These are phyloP conservation scores for Engraulis encrasicolus DNA, from an alignment of 2,113 vertebrate species.

Conservation along the genomic window DNA sequence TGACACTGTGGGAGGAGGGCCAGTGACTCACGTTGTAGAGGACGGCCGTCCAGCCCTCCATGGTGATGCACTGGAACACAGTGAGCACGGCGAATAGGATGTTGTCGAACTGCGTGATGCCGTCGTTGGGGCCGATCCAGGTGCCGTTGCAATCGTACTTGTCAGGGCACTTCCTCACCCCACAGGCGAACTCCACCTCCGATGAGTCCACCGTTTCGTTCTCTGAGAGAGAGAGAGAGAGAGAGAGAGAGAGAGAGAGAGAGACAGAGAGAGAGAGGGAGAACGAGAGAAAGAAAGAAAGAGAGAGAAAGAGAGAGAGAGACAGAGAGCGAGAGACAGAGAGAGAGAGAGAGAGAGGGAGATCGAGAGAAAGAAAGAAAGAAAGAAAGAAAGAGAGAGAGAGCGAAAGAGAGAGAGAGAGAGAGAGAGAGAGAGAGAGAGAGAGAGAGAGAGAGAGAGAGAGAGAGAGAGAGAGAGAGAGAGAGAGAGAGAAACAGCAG, in stretches of 20 bases:
- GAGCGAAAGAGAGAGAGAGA: no score
- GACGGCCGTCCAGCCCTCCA: conserved; percentile 99
- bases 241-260: background rate
- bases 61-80: conserved; percentile 98
- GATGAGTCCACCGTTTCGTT: conserved; percentile 87
- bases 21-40: conserved; percentile 84
- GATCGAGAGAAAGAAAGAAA: no score
- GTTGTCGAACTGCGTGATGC: no score
- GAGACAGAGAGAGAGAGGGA: no score
- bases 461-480: background rate
- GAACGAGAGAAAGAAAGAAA: no score
- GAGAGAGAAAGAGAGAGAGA: no score
- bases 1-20: background rate
- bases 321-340: no score
- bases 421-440: no score
- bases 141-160: conserved; percentile 86
- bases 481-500: background rate
- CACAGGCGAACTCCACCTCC: conserved; percentile 82
- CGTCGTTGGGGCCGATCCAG: conserved; percentile 96
- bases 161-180: conserved; percentile 75
- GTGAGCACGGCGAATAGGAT: conserved; percentile 98
- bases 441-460: no score
- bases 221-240: conserved; percentile 66
- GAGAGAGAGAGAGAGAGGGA: no score
- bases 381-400: no score